Evolutionary conservation across 2,797 vertebrate genomes (phyloP).

Genomic region (Atherinosoma microstoma): DNA sequence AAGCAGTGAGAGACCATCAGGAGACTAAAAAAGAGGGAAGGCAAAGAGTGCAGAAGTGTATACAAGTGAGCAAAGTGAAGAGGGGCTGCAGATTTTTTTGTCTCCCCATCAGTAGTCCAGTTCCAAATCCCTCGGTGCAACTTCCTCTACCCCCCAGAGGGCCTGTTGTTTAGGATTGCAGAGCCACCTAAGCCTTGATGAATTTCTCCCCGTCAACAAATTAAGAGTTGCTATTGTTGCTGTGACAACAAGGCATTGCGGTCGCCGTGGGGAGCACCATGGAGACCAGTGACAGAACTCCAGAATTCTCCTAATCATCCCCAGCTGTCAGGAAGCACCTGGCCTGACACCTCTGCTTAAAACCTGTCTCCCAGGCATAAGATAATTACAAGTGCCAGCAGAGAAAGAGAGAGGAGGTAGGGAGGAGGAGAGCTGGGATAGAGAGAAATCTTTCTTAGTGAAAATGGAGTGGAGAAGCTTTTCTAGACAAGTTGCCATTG

Average conservation of each 20-base stretch:
- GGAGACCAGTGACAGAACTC: constrained; percentile 95
- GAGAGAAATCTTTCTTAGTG: constrained; percentile 75
- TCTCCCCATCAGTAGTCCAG: constrained; percentile 69
- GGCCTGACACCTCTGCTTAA: constrained; percentile 99
- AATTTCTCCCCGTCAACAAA: constrained; percentile 86
- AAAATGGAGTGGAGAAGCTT: constrained; percentile 86
- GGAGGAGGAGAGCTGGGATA: constrained; percentile 66
- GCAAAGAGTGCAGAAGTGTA: constrained; percentile 36
- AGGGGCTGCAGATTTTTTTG: constrained; percentile 80
- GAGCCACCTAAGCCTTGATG: constrained; percentile 80
- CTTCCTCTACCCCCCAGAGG: constrained; percentile 74
- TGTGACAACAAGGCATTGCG: constrained; percentile 80
- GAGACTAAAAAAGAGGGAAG: constrained; percentile 20
- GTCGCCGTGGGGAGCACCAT: constrained; percentile 92
- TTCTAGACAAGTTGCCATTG: constrained; percentile 95
- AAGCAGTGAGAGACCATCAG: constrained; percentile 30
- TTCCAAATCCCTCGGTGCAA: constrained; percentile 69
- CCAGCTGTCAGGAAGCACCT: constrained; percentile 98
- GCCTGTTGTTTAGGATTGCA: constrained; percentile 77
- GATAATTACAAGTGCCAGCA: constrained; percentile 99
- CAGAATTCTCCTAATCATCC: constrained; percentile 97
- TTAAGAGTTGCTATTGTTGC: constrained; percentile 85
- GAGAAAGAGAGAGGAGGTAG: constrained; percentile 70
- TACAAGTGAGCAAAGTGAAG: constrained; percentile 67
- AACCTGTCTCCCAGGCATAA: constrained; percentile 99